Base-by-base conservation (phyloP, 1,140 invertebrate genomes). In the Leguminivora glycinivorella region DNA sequence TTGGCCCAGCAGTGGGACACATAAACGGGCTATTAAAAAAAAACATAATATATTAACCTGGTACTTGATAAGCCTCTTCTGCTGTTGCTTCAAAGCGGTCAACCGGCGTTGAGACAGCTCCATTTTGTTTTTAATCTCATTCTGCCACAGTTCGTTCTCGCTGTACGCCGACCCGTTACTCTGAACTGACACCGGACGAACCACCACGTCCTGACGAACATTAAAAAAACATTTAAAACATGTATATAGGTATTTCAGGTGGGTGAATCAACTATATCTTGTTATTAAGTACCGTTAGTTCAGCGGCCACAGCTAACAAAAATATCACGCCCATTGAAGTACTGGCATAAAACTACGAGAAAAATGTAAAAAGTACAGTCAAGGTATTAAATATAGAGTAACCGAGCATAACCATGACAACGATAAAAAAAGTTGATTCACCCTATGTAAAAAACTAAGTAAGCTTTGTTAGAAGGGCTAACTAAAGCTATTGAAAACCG, bases 121-220 rank as follows among this genome's bases (percentile, higher is more conserved):
- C 86, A 92, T 91, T 82, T 92, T 92, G 66, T 85, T 89, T 78
- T 92, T 92, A 56, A 92, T 87, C 77, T 92, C 92, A 77, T 88
- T 92, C 73, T 92, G 91, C 91, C 90, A 92, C 43, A 92, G 79
- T 69, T 92, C 91, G 81, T 91, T 92, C n/a, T 92, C 91, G 67
- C 92, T 92, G 72, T 90, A 92, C 4, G 83, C 80, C 9, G 92
- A 92, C 17, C 83, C 89, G 68, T 91, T 92, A 70, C 92, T 92
- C 74, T 92, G 91, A n/a, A 86, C 89, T 4, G 92, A 92, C 14
- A 88, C 83, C 1, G 92, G 90, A 22, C 87, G 82, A 0, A 89
- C 83, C 3, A 89, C 84, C 26, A 85, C 81, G 70, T 90, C 87
- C 80, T 90, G 82, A 67, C 79, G 71, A 75, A 71, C 56, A 67